A percentile compares a stretch with the other conserved stretches of the same genome.
phyloP scores from a whole-genome alignment of 2,113 vertebrate species.

The Anoura caudifer region DNA sequence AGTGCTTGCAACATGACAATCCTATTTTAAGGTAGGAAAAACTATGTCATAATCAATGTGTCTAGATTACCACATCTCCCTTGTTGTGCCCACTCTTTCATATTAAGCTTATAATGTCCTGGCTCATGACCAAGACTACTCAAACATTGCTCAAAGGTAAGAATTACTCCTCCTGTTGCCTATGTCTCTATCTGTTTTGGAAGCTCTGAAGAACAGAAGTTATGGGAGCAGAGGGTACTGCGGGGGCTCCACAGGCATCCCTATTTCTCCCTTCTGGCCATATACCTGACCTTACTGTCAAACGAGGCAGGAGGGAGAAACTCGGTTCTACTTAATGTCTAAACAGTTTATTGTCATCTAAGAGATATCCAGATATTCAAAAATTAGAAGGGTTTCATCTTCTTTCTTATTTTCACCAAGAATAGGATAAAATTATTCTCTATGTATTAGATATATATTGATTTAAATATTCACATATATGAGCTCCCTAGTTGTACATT shows the following conservation, averaged over 20 bases:
- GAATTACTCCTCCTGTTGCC: fast-evolving
- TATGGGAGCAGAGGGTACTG: neutral
- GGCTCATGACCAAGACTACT: neutral
- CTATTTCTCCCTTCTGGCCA: fast-evolving
- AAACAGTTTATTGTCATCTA: neutral
- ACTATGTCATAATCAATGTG: neutral
- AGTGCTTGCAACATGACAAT: neutral
- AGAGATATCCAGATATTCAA: neutral
- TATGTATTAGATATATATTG: neutral
- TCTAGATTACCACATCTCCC: neutral
- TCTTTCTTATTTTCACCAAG: neutral
- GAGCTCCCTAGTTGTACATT: neutral
- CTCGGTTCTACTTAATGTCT: neutral
- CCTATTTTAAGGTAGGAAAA: neutral
- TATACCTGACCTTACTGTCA: neutral
- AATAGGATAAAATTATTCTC: neutral
- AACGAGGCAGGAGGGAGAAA: neutral
- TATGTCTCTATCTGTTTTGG: no score
- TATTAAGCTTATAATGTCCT: neutral
- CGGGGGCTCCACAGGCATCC: fast-evolving
- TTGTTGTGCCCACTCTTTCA: neutral
- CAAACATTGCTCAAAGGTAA: neutral
- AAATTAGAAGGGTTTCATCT: neutral
- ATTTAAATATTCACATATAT: neutral
- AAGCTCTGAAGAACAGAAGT: no score